Evolutionary conservation across 2,888 invertebrate species (phyloP).

Genomic region (Perdita meconis): DNA sequence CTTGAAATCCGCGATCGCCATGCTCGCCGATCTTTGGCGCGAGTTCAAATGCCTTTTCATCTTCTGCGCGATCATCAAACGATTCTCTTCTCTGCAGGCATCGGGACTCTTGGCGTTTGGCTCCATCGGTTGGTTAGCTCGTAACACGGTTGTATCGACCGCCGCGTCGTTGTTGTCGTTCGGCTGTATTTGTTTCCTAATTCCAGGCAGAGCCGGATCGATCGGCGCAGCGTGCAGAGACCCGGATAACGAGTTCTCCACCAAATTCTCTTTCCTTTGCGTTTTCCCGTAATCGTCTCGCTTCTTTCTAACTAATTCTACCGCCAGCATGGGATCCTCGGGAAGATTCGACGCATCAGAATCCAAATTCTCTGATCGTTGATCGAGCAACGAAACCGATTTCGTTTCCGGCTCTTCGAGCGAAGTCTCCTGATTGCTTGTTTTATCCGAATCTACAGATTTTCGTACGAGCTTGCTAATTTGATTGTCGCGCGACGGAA

Average conservation of each 20-base stretch:
- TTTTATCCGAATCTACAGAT: not conserved
- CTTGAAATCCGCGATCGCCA: slow-evolving; percentile 15
- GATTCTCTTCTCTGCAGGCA: not conserved
- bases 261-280: not conserved
- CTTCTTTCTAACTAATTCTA: slow-evolving; percentile 36
- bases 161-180: too few species aligned
- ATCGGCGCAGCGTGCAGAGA: not conserved
- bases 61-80: too few species aligned
- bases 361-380: not conserved
- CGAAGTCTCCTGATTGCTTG: not conserved
- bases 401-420: not conserved
- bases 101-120: not conserved
- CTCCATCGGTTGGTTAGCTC: too few species aligned
- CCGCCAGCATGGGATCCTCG: slow-evolving; percentile 25
- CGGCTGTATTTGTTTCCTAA: too few species aligned
- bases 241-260: too few species aligned
- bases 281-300: slow-evolving; percentile 23
- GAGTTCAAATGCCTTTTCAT: not conserved
- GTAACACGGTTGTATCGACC: too few species aligned
- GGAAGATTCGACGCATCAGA: not conserved
- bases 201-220: too few species aligned
- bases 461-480: not conserved
- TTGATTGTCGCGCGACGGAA: too few species aligned
- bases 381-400: not conserved
- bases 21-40: not conserved